These are phyloP conservation scores for Laterallus jamaicensis DNA, from an alignment of 2,113 vertebrate genomes.

Conservation along the genomic window DNA sequence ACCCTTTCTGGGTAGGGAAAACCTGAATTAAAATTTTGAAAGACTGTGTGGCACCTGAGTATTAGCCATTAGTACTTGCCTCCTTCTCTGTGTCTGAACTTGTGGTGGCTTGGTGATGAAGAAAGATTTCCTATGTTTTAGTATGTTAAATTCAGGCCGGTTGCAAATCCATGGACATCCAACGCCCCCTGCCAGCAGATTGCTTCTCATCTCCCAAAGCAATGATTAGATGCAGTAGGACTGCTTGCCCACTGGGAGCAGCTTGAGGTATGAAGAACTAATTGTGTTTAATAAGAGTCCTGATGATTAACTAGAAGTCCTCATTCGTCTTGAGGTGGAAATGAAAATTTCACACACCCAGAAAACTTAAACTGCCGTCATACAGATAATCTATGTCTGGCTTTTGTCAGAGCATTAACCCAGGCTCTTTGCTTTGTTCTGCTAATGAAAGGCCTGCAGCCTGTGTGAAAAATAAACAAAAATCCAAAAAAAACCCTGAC, in stretches of 20 bases:
- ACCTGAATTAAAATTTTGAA: neutral
- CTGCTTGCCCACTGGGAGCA: neutral
- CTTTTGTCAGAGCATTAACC: neutral
- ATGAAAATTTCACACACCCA: neutral
- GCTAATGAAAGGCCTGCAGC: neutral
- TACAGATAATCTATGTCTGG: neutral
- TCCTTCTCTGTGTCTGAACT: neutral
- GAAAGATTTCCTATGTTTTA: accelerated
- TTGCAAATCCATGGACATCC: neutral
- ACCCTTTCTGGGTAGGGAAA: neutral
- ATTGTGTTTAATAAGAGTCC: neutral
- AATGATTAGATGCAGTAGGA: neutral
- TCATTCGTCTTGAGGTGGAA: accelerated
- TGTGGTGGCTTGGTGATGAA: neutral
- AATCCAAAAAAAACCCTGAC: too few relatives aligned
- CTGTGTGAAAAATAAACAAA: neutral
- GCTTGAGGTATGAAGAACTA: neutral
- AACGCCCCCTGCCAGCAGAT: neutral
- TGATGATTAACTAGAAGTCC: neutral
- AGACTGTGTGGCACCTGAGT: neutral
- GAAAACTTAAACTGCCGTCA: neutral
- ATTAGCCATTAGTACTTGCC: neutral
- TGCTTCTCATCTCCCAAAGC: neutral
- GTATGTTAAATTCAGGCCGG: neutral
- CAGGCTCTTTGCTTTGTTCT: neutral